Evolutionary conservation across 2,888 invertebrate species (phyloP).

Genomic region (Zygothrica quintamaculata): DNA sequence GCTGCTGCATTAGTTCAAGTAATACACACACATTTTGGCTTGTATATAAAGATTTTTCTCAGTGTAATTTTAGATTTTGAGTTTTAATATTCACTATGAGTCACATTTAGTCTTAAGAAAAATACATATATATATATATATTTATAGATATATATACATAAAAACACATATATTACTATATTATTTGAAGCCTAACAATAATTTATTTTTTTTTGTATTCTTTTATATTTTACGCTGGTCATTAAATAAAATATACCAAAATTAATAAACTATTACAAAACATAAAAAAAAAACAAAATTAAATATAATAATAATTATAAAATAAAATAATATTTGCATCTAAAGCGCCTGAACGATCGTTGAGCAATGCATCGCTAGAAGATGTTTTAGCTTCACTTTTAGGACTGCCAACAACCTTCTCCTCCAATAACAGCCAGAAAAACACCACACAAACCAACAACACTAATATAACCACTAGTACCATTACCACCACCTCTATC

Average conservation of each 20-base stretch:
- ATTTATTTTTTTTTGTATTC: constrained; percentile 60
- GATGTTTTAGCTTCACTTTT: constrained; percentile 96
- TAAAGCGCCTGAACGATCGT: constrained; percentile 86
- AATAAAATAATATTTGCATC: constrained; percentile 23
- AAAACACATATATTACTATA: neutral
- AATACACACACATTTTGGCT: constrained; percentile 17
- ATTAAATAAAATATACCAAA: constrained; percentile 19
- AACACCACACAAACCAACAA: constrained; percentile 46
- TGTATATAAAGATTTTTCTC: constrained; percentile 63
- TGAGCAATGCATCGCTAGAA: constrained; percentile 94
- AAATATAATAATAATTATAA: constrained; percentile 10
- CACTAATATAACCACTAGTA: constrained; percentile 5
- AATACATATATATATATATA: constrained; percentile 31
- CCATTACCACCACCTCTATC: constrained; percentile 85
- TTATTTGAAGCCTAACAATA: constrained; percentile 57
- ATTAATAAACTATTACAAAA: constrained; percentile 8
- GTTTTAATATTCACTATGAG: constrained; percentile 29
- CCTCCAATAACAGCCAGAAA: constrained; percentile 65
- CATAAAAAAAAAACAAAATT: constrained; percentile 24
- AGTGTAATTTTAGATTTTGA: constrained; percentile 59
- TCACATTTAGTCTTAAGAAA: constrained; percentile 41
- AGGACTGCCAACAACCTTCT: constrained; percentile 89
- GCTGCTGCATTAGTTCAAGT: constrained; percentile 15
- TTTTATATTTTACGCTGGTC: constrained; percentile 55
- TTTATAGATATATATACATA: no score